Evolutionary conservation across 2,113 vertebrate species (phyloP).

Genomic region (Nymphicus hollandicus): DNA sequence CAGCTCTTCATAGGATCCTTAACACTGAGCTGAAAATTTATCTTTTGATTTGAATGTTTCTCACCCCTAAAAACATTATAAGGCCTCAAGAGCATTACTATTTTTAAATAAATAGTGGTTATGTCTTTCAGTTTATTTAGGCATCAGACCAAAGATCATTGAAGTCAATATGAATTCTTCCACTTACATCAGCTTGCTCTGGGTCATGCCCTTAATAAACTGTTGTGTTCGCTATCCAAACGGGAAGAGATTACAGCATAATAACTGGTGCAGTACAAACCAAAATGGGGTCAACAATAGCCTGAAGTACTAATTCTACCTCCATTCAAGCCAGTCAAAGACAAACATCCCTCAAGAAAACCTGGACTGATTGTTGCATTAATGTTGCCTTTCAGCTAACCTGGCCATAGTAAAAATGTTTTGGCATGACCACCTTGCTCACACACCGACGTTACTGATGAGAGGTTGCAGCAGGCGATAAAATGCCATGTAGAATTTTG

Average conservation of each 20-base stretch:
- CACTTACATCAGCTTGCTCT: slow-evolving; percentile 7
- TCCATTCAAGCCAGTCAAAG: not conserved
- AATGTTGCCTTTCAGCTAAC: not conserved
- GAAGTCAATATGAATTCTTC: slow-evolving; percentile 44
- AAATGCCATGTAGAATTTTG: rapidly evolving
- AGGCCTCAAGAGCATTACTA: slow-evolving; percentile 1
- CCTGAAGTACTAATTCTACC: not conserved
- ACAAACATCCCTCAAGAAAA: not conserved
- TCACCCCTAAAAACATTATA: not conserved
- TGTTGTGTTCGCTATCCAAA: not conserved
- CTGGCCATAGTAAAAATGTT: rapidly evolving
- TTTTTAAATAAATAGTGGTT: slow-evolving; percentile 27
- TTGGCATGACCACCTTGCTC: not conserved
- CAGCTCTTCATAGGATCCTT: not conserved
- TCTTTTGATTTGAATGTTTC: slow-evolving; percentile 11
- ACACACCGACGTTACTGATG: not conserved
- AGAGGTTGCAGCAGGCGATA: not conserved
- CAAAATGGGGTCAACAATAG: not conserved
- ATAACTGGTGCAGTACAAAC: not conserved
- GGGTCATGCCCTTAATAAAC: slow-evolving; percentile 26
- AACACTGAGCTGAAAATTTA: not conserved
- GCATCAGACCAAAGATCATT: slow-evolving; percentile 21
- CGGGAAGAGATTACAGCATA: not conserved
- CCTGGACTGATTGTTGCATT: not conserved
- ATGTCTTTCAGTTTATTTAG: slow-evolving; percentile 34